Evolutionary conservation across 1,140 invertebrate species (phyloP), one percentile per base, ranked within the genome.

Genomic region (Lepidurus apus): DNA sequence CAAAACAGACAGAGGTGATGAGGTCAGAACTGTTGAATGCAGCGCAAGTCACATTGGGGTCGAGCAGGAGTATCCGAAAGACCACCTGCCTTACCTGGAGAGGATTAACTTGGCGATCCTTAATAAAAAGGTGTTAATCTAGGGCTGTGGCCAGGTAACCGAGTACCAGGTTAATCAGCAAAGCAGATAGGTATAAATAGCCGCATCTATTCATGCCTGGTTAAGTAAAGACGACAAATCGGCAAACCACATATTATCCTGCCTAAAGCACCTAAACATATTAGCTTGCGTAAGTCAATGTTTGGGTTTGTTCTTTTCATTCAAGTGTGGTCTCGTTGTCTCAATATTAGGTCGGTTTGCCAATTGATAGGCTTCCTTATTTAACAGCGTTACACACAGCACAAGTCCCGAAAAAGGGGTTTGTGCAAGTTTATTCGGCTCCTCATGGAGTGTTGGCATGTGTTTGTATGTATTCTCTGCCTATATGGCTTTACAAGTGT

Each of bases 281-380:
- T 65, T 21, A 21, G 53, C 53, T 65, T 65, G 53, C 53, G 13
- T 65, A 65, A 34, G 53, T 65, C 53, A 65, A 65, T 65, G 21
- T 65, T 65, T 65, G 53, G 53, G 17, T 65, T 65, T 9, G 53
- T 21, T 13, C 53, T 65, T 65, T 65, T 65, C 53, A 65, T 65
- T 65, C 53, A 65, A 65, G 53, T 65, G 53, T 65, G 21, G 53
- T 21, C 13, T 65, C 17, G 53, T 65, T 65, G 53, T 65, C 53
- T 65, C 53, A 65, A 13, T 65, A 21, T 65, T 65, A 65, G 53
- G 53, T 65, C 34, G 53, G 53, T 65, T 65, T 65, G 21, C 53
- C 53, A 65, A 65, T 65, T 65, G 53, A 65, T 65, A 65, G 53
- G 53, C 53, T 65, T 65, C 53, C 21, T 65, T 65, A 65, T 65